Conservation (phyloP, 2,797 vertebrate genomes). For the Intellagama lesueurii region DNA sequence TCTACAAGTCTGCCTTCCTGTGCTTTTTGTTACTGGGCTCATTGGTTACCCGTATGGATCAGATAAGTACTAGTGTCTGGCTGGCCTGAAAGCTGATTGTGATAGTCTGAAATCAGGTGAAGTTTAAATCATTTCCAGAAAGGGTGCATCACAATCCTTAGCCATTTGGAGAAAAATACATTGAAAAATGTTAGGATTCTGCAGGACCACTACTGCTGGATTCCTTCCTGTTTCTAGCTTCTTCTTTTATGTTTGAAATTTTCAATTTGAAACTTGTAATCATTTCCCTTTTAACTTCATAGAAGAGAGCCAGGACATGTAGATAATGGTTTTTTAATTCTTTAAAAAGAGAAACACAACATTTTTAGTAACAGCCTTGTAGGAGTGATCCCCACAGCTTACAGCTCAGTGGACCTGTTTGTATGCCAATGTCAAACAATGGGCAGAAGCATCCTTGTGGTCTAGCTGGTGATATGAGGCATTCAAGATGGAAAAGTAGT, state of each 20-base stretch:
- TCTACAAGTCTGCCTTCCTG: too few relatives aligned
- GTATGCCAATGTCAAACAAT: not conserved
- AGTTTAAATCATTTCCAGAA: not conserved
- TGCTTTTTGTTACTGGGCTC: too few relatives aligned
- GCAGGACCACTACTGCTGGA: not conserved
- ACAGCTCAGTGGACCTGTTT: not conserved
- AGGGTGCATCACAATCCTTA: not conserved
- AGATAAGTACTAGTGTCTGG: not conserved
- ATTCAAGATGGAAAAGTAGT: not conserved
- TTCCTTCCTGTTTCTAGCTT: not conserved
- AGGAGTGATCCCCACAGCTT: not conserved
- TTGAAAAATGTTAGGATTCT: not conserved
- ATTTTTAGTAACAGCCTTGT: not conserved
- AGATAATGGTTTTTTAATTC: not conserved
- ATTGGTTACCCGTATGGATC: not conserved
- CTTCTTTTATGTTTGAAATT: not conserved
- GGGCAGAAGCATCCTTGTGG: not conserved
- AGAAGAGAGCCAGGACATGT: not conserved
- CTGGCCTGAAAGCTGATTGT: not conserved
- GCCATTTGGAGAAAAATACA: not conserved
- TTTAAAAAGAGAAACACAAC: not conserved
- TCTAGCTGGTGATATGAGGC: not conserved
- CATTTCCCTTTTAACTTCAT: too few relatives aligned
- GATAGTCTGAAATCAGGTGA: not conserved
- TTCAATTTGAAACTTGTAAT: not conserved